Evolutionary conservation across 2,113 vertebrate species (phyloP), one percentile per base, ranked within the genome.

Genomic region (Mellivora capensis): DNA sequence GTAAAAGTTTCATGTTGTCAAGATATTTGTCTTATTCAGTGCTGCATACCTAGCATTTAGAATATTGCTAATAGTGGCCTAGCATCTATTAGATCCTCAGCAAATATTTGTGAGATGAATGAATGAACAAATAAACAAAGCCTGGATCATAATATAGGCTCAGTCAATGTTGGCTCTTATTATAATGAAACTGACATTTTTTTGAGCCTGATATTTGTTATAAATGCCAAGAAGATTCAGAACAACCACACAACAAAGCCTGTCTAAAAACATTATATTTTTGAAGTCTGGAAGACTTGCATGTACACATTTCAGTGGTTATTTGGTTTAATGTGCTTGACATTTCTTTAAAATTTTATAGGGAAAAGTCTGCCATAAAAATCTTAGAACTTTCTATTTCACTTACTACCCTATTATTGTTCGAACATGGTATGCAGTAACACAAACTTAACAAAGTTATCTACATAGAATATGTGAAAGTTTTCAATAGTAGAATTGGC

Each of bases 51-150:
- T 7, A 59, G 11, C 18, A 76, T 27, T 67, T 81, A 31, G 42
- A 89, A 42, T 42, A 80, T 14, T n/a, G 20, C 4, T 76, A 29
- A 31, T 31, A 69, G 20, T 57, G n/a, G 34, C 79, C 7, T 72
- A 85, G 27, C 20, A 95, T 83, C 62, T 79, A 29, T 64, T 29
- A 31, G 42, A 47, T 57, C 79, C 69, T 71, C 54, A 57, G 71
- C 39, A 96, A 88, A 83, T 52, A 39, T 62, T 95, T 95, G n/a
- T 89, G 3, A 82, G 91, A 34, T 31, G 74, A 96, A 54, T 84
- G 20, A 93, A 86, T 52, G 62, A 92, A 84, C 23, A 17, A 90
- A 95, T n/a, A 20, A 85, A 90, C 44, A 74, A 49, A 62, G 67
- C 61, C 52, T 79, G 9, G 18, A 31, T 90, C 14, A 87, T 27